A percentile compares a stretch with the other conserved stretches of the same genome.
Evolutionary conservation across 1,140 invertebrate genomes (phyloP).

Genomic region (Drosophila seguyi): DNA sequence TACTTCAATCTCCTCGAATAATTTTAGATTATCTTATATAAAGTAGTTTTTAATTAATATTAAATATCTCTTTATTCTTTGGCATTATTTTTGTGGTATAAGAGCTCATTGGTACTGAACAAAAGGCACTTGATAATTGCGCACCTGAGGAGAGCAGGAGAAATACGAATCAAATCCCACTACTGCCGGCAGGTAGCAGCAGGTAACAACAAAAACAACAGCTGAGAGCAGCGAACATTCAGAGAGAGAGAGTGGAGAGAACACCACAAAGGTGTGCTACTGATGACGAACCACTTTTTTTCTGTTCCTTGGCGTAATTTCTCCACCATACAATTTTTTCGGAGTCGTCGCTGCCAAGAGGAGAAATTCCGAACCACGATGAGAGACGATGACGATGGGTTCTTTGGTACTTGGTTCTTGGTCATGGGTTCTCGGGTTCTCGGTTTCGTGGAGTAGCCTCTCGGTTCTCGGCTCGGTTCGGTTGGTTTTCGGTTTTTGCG

Average conservation of each 20-base stretch:
- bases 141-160: slow-evolving; percentile 64
- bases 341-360: slow-evolving; percentile 63
- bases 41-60: too few species aligned
- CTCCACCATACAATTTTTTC: slow-evolving; percentile 36
- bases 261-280: slow-evolving; percentile 68
- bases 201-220: slow-evolving; percentile 54
- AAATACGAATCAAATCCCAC: slow-evolving; percentile 19
- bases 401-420: slow-evolving; percentile 10
- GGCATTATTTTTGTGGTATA: slow-evolving; percentile 3
- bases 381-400: slow-evolving; percentile 19
- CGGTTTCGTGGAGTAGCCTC: slow-evolving; percentile 19
- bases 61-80: slow-evolving; percentile 10
- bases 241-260: slow-evolving; percentile 23
- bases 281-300: slow-evolving; percentile 14
- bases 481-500: slow-evolving; percentile 13
- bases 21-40: not conserved
- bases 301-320: slow-evolving; percentile 4
- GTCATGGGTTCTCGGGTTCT: slow-evolving; percentile 9
- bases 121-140: slow-evolving; percentile 72
- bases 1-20: not conserved
- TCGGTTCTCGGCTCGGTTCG: slow-evolving; percentile 28
- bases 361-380: slow-evolving; percentile 65
- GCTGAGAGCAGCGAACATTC: slow-evolving; percentile 41
- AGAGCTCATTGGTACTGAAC: slow-evolving; percentile 36
- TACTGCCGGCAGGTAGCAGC: slow-evolving; percentile 63